These are phyloP conservation scores for Hypolimnas misippus DNA, from an alignment of 2,888 invertebrate genomes.

Conservation along the genomic window DNA sequence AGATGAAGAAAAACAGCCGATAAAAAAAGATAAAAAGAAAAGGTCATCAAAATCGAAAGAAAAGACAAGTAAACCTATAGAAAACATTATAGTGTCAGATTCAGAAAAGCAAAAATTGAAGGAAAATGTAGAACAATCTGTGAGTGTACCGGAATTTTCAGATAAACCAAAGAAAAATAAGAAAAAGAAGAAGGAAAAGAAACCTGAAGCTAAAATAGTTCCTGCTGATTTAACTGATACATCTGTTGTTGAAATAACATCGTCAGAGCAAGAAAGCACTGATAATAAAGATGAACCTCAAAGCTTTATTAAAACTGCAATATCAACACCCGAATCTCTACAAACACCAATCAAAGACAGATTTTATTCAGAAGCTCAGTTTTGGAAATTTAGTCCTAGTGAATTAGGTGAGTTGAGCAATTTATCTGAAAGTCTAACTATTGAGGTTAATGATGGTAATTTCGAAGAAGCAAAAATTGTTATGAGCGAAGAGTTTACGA, in stretches of 20 bases:
- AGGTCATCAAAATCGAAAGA: conserved; percentile 58
- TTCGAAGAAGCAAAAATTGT: conserved; percentile 13
- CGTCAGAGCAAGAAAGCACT: conserved; percentile 48
- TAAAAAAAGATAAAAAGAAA: conserved; percentile 69
- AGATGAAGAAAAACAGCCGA: conserved; percentile 59
- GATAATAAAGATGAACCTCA: conserved; percentile 11
- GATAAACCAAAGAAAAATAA: conserved; percentile 64
- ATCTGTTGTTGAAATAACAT: conserved; percentile 46
- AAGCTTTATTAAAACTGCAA: conserved; percentile 51
- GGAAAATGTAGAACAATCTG: conserved; percentile 39
- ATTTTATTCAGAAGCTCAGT: conserved; percentile 74
- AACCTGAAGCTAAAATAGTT: conserved; percentile 38
- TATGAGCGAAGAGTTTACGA: conserved; percentile 34
- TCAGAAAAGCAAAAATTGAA: conserved; percentile 27
- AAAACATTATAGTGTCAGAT: conserved; percentile 39
- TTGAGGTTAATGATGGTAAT: conserved; percentile 40
- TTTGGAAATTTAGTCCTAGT: conserved; percentile 71
- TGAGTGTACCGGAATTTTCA: conserved; percentile 33
- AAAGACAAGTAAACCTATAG: conserved; percentile 42
- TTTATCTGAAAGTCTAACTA: conserved; percentile 59
- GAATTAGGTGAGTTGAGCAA: conserved; percentile 52
- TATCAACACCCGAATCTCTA: conserved; percentile 70
- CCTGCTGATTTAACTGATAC: conserved; percentile 43
- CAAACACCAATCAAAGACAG: conserved; percentile 76
- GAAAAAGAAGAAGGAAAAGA: conserved; percentile 68